Evolutionary conservation across 2,888 invertebrate genomes (phyloP).

Genomic region (Lasioglossum calceatum): DNA sequence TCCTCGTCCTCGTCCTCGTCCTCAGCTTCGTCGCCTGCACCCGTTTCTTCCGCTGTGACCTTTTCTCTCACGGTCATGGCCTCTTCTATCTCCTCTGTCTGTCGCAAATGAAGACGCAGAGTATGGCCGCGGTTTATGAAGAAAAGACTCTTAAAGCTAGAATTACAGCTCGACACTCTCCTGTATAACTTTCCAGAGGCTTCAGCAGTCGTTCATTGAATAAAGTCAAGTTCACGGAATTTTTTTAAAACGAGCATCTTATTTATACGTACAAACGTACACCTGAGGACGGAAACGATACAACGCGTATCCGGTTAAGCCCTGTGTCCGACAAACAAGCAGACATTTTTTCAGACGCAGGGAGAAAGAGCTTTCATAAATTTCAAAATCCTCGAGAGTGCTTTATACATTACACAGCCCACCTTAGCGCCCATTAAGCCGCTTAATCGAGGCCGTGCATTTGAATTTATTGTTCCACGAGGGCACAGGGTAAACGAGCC

Average conservation of each 20-base stretch:
- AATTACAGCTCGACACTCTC: background rate
- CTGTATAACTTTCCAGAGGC: background rate
- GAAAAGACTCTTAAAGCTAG: background rate
- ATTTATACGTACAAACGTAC: background rate
- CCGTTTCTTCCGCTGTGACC: slow-evolving; percentile 49
- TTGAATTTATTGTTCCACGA: slow-evolving; percentile 7
- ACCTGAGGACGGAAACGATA: background rate
- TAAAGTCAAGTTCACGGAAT: background rate
- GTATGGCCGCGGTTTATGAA: too few species aligned
- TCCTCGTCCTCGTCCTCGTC: slow-evolving; percentile 64
- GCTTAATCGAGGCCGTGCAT: slow-evolving; percentile 11
- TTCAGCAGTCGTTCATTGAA: background rate
- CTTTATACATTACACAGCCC: background rate
- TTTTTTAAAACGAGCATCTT: background rate
- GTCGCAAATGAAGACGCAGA: background rate
- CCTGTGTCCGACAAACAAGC: background rate
- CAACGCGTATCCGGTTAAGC: background rate
- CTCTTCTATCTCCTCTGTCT: slow-evolving; percentile 67
- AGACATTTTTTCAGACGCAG: background rate
- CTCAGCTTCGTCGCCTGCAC: slow-evolving; percentile 46
- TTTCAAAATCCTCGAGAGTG: background rate
- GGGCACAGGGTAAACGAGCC: background rate
- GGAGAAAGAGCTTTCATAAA: background rate
- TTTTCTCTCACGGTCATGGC: slow-evolving; percentile 18
- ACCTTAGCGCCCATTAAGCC: slow-evolving; percentile 23